Evolutionary conservation across 2,797 vertebrate genomes (phyloP).

Genomic region (Sarcophilus harrisii): DNA sequence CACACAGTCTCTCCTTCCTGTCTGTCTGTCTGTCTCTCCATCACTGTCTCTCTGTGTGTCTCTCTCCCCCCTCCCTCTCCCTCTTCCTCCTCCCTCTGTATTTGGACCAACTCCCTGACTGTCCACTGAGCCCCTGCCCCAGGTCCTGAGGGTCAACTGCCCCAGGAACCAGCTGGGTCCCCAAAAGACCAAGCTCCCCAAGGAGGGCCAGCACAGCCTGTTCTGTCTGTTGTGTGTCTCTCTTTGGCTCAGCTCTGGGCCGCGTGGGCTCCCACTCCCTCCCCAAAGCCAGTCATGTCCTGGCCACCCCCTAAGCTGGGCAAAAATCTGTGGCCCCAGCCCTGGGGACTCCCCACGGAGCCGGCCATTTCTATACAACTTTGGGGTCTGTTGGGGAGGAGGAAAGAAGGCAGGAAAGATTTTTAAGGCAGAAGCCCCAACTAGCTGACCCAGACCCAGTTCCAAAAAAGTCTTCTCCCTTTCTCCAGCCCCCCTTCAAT

Average conservation of each 20-base stretch:
- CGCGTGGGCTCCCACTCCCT: not conserved
- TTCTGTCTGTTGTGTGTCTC: too few relatives aligned
- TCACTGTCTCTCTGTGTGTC: too few relatives aligned
- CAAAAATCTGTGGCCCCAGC: not conserved
- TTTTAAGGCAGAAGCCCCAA: not conserved
- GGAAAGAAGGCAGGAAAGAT: not conserved
- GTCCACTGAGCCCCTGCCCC: not conserved
- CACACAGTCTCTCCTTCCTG: not conserved
- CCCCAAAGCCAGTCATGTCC: not conserved
- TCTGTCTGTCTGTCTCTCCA: too few relatives aligned
- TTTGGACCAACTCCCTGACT: not conserved
- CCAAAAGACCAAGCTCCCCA: too few relatives aligned
- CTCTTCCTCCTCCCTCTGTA: too few relatives aligned
- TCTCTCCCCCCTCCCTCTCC: too few relatives aligned
- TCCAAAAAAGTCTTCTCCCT: not conserved
- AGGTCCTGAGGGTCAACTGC: too few relatives aligned
- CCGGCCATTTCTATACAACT: rapidly evolving
- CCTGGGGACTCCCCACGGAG: not conserved
- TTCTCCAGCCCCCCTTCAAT: not conserved
- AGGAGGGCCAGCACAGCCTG: too few relatives aligned
- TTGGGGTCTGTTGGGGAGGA: not conserved
- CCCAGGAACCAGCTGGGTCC: not conserved
- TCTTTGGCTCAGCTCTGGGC: not conserved
- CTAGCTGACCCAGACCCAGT: not conserved
- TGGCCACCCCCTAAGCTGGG: not conserved